Evolutionary conservation across 2,888 invertebrate genomes (phyloP).

Genomic region (Dendrolimus pini): DNA sequence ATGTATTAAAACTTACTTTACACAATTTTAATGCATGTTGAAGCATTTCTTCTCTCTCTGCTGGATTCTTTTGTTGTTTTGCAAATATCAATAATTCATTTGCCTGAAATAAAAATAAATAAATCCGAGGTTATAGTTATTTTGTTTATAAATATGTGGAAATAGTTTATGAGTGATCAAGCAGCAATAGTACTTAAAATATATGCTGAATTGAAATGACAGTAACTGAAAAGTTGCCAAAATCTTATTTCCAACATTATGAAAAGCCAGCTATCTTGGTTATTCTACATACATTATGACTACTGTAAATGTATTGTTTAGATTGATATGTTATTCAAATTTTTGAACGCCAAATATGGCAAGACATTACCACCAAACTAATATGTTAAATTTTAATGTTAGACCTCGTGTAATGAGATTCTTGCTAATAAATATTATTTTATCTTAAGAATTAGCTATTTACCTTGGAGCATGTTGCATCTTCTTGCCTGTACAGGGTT

Average conservation of each 20-base stretch:
- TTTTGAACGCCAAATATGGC: no score
- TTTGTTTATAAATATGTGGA: background rate
- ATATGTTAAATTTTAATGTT: no score
- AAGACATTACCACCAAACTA: no score
- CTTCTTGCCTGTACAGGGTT: constrained; percentile 94
- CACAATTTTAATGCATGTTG: constrained; percentile 88
- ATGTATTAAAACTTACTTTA: constrained; percentile 69
- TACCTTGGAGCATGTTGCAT: constrained; percentile 96
- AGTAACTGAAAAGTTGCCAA: background rate
- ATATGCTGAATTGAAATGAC: background rate
- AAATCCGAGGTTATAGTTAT: no score
- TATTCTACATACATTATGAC: no score
- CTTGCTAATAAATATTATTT: no score
- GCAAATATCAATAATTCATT: constrained; percentile 92
- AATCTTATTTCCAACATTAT: no score
- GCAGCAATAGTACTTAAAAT: background rate
- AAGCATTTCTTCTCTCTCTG: constrained; percentile 86
- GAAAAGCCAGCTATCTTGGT: no score
- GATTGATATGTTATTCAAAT: no score
- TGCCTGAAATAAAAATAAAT: constrained; percentile 72
- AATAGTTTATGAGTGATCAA: background rate
- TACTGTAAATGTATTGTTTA: no score
- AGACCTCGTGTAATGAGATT: no score
- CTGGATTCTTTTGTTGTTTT: constrained; percentile 82
- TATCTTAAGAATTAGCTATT: no score